Evolutionary conservation across 2,888 invertebrate genomes (phyloP).

Genomic region (Synergus itoensis): DNA sequence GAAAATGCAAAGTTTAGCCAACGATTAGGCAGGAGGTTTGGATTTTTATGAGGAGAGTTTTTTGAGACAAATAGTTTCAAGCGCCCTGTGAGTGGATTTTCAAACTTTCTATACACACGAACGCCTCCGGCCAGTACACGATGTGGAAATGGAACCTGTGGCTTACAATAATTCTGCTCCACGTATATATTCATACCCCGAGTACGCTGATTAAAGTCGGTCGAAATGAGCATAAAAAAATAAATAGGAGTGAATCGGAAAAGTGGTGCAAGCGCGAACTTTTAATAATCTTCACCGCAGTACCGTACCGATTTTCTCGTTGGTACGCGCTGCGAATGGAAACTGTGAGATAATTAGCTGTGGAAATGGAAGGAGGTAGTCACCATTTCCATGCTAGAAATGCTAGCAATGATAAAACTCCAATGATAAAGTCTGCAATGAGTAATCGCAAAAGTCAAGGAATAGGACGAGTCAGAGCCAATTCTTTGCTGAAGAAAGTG

Average conservation of each 20-base stretch:
- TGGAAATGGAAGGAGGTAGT: background rate
- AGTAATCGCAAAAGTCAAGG: slow-evolving; percentile 21
- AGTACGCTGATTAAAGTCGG: slow-evolving; percentile 36
- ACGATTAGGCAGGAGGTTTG: slow-evolving; percentile 16
- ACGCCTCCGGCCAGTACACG: slow-evolving; percentile 13
- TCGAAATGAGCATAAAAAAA: slow-evolving; percentile 27
- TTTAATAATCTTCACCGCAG: slow-evolving; percentile 39
- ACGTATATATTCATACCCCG: background rate
- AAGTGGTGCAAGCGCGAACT: slow-evolving; percentile 33
- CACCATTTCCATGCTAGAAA: background rate
- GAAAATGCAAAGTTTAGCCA: slow-evolving; percentile 26
- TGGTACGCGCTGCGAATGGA: slow-evolving; percentile 20
- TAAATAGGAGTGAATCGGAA: slow-evolving; percentile 18
- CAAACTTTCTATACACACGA: slow-evolving; percentile 12
- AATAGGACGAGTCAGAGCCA: background rate
- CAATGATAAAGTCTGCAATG: background rate
- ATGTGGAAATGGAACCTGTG: slow-evolving; percentile 13
- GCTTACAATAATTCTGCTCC: slow-evolving; percentile 25
- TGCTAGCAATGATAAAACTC: slow-evolving; percentile 21
- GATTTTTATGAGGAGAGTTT: slow-evolving; percentile 22
- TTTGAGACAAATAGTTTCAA: slow-evolving; percentile 23
- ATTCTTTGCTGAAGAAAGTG: slow-evolving; percentile 6
- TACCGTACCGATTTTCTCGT: slow-evolving; percentile 30
- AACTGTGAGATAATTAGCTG: slow-evolving; percentile 37
- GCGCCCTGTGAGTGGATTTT: slow-evolving; percentile 2